These are phyloP conservation scores for Polypterus senegalus DNA, from an alignment of 2,113 vertebrate species.

Conservation along the genomic window DNA sequence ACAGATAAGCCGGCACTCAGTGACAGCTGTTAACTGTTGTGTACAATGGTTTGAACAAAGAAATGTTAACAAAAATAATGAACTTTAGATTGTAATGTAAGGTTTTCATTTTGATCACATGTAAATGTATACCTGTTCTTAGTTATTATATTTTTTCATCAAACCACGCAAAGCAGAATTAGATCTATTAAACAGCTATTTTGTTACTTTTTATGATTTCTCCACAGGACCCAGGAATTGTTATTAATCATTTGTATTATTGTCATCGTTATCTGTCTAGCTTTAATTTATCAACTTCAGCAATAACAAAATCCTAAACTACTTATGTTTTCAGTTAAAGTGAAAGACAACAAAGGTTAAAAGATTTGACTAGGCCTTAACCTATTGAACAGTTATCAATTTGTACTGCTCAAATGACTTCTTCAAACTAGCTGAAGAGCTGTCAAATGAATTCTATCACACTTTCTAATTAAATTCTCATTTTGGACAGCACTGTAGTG, in stretches of 20 bases:
- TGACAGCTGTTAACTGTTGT: too few species aligned
- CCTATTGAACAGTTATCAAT: conserved; percentile 26
- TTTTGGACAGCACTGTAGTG: conserved; percentile 41
- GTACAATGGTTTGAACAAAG: too few species aligned
- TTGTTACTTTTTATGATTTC: conserved; percentile 31
- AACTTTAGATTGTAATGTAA: too few species aligned
- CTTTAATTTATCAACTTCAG: conserved; percentile 22
- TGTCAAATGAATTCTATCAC: conserved; percentile 34
- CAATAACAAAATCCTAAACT: conserved; percentile 7
- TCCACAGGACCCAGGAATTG: conserved; percentile 14
- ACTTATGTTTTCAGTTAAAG: conserved; percentile 19
- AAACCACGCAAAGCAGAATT: conserved; percentile 28
- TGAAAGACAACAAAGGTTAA: conserved; percentile 32
- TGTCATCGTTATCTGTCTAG: conserved; percentile 4
- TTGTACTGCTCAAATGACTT: conserved; percentile 22
- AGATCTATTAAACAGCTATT: conserved; percentile 16
- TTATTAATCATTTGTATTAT: too few species aligned
- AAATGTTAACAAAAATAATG: too few species aligned
- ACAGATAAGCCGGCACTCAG: too few species aligned
- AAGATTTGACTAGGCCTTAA: conserved; percentile 24
- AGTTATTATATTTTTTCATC: background rate
- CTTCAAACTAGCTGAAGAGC: conserved; percentile 21
- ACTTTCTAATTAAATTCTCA: conserved; percentile 78
- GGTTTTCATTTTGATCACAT: too few species aligned
- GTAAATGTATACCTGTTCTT: too few species aligned